A percentile compares a stretch with the other conserved stretches of the same genome.
Evolutionary conservation across 1,140 invertebrate genomes (phyloP).

Genomic region (Drosophila auraria): DNA sequence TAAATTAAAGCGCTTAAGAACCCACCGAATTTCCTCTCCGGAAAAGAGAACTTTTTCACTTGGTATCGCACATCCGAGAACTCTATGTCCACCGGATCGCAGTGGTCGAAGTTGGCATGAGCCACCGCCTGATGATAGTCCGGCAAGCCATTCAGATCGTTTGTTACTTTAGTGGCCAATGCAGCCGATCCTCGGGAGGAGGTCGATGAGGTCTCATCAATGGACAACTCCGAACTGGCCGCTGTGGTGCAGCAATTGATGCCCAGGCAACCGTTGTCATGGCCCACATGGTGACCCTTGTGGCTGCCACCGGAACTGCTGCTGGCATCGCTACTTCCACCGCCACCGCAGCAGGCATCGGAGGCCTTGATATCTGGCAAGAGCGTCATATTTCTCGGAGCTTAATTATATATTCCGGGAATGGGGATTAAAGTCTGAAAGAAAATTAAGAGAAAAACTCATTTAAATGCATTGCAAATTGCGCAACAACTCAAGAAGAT

Average conservation of each 20-base stretch:
- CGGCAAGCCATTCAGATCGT: constrained; percentile 61
- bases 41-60: constrained; percentile 85
- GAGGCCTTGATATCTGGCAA: constrained; percentile 79
- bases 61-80: constrained; percentile 89
- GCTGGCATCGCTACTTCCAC: constrained; percentile 47
- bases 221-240: constrained; percentile 73
- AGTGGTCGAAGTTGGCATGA: constrained; percentile 74
- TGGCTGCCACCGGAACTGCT: constrained; percentile 44
- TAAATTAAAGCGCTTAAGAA: not conserved
- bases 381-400: constrained; percentile 62
- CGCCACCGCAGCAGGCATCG: constrained; percentile 64
- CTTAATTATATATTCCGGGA: not conserved
- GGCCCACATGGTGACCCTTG: constrained; percentile 21
- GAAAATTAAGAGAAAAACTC: constrained; percentile 1
- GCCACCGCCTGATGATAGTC: constrained; percentile 48
- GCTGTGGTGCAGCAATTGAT: constrained; percentile 76
- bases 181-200: constrained; percentile 34
- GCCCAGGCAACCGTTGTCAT: constrained; percentile 47
- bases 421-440: constrained; percentile 22
- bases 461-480: constrained; percentile 13
- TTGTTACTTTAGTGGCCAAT: constrained; percentile 59
- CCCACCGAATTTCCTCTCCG: constrained; percentile 78
- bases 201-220: constrained; percentile 68
- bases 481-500: not conserved
- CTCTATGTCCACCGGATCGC: constrained; percentile 87